A percentile compares a stretch with the other conserved stretches of the same genome.
These are phyloP conservation scores for Pao palembangensis DNA, from an alignment of 2,113 vertebrate species.

Conservation along the genomic window DNA sequence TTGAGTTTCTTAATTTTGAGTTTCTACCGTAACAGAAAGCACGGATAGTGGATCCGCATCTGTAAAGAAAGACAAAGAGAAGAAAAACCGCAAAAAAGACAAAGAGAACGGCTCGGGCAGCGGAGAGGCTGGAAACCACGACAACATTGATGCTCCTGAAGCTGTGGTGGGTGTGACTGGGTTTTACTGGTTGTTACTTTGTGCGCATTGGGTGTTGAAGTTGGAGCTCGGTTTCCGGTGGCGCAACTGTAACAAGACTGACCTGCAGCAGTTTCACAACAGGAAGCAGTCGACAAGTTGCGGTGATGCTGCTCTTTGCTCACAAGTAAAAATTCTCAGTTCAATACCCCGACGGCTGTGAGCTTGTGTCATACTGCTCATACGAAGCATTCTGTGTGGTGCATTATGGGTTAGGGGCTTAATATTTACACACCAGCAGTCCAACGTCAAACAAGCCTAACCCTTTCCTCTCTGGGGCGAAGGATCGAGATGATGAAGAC, in stretches of 20 bases:
- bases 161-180: conserved; percentile 77
- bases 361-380: not conserved
- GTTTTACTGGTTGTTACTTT: not conserved
- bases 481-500: conserved; percentile 90
- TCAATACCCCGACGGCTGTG: not conserved
- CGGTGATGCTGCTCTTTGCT: not conserved
- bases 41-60: conserved; percentile 84
- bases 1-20: no score
- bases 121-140: conserved; percentile 80
- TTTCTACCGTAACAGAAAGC: conserved; percentile 73
- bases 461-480: not conserved
- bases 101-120: conserved; percentile 96
- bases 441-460: no score
- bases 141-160: conserved; percentile 85
- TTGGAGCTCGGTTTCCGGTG: not conserved
- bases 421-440: no score
- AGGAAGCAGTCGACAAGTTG: not conserved
- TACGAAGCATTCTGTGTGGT: no score
- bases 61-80: conserved; percentile 95
- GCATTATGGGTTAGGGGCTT: no score
- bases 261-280: conserved; percentile 2
- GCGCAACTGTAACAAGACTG: not conserved
- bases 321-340: not conserved
- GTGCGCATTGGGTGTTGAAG: no score
- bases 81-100: conserved; percentile 96